Evolutionary conservation across 2,113 vertebrate genomes (phyloP), one percentile per base, ranked within the genome.

Genomic region (Elephas maximus): DNA sequence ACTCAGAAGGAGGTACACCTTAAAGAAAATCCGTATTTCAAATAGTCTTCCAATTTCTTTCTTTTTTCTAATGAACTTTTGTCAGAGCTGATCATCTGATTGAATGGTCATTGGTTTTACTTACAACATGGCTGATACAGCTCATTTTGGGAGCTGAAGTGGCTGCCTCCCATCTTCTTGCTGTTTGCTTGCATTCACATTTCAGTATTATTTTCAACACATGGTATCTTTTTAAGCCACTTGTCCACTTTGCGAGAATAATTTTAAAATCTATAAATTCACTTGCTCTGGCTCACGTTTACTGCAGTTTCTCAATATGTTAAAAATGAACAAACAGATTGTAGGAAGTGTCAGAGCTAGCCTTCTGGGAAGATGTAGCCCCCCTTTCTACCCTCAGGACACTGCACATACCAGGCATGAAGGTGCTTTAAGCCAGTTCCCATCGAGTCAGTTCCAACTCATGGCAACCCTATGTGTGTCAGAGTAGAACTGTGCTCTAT

Each of bases 201-300:
- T 91, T 69, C 48, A 76, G 41, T 53, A 93, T 84, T 88, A 60
- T 84, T 88, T 80, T 84, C 57, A 95, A 77, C 12, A 44, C 10
- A 6, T 63, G 23, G 44, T n/a, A 63, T 37, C 26, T 83, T 62
- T 92, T 90, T 74, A 92, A 90, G 65, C 41, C 69, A 41, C 12
- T 73, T 83, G 37, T 83, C 57, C 26, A 48, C 33, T 96, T 78
- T 71, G 17, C 65, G 37, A 91, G 24, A 33, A 71, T 65, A 44
- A 76, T 77, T 93, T 90, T 90, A 21, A 28, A 67, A 84, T 41
- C 62, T 48, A 24, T 62, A 76, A 67, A 67, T 53, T 26, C 30
- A 71, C 45, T 74, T 41, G 41, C n/a, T 74, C n/a, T 74, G 37
- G 20, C 73, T 77, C 24, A 18, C 44, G 57, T 73, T 77, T 48